Base-by-base conservation (phyloP, 2,113 vertebrate species). In the Percina caprodes region DNA sequence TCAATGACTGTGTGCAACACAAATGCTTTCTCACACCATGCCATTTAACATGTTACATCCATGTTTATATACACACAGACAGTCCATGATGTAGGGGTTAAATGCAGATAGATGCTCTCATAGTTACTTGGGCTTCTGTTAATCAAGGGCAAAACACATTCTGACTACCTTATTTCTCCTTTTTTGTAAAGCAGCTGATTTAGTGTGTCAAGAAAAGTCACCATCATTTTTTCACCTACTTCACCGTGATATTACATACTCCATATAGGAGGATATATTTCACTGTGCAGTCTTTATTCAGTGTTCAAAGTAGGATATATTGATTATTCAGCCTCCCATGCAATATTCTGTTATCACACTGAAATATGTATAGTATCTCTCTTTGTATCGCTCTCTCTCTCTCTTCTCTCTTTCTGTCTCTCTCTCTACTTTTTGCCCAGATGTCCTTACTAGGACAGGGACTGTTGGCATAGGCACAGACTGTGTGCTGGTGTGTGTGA, bases 401-500 rank as follows among this genome's bases (percentile, higher is more conserved):
- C 30, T 9, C 35, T 39, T 42, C 39, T 42, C 39, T 42, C 10
- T 42, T 0, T 76, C 30, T 48, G 49, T 76, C 67, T 58, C 24
- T 77, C 21, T 79, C 51, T 65, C 16, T 59, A 19, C 13, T 67
- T 69, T 66, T 71, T 68, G 42, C 56, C 52, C 63, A 71, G 75
- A 79, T 74, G 80, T 59, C 79, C 71, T 66, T 80, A 83, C 35
- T 79, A 74, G 79, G 60, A 10, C 65, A 62, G 55, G 39, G 59
- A 61, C 67, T 86, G 86, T 86, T 91, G 62, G 68, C 70, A 75
- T 73, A 83, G 86, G 60, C 54, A 39, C 82, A 39, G 81, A 56
- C 77, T 83, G 85, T 79, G 77, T 68, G 69, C 77, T 80, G 76
- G 83, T 81, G 86, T 82, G 87, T 90, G 72, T 90, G 72, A 89